Base-by-base conservation (phyloP, 2,113 vertebrate species). In the Pedionomus torquatus region DNA sequence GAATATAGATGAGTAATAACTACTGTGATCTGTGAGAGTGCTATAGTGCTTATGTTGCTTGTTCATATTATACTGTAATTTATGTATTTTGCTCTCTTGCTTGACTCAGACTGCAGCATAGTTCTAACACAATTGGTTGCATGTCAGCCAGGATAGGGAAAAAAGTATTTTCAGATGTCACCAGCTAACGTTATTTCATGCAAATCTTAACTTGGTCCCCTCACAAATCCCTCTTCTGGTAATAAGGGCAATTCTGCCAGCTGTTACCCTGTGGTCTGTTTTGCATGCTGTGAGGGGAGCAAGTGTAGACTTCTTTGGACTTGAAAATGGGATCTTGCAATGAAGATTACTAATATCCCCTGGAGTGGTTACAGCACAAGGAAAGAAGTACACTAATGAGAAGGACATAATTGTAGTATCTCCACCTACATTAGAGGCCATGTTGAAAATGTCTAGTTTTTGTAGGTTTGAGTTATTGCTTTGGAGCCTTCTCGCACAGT, bases 391-490 rank as follows among this genome's bases (percentile, higher is more conserved):
- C 16, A 4, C 3, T 48, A 6, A 3, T 35, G 26, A 61, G 35
- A 60, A 58, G 18, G 57, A n/a, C 4, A 3, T 54, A 39, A 70
- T 11, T 85, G 35, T 39, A 61, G 57, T 39, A 63, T 60, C 65
- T 48, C 43, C 13, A 37, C 17, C 16, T n/a, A 10, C 0, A 0
- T 35, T 69, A 48, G 26, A 52, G 25, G 51, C 39, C 51, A 48
- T 11, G 5, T 17, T 25, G 28, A 49, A 79, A 84, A 55, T 25
- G 4, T 48, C 44, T 66, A 31, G 13, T 21, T 72, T 60, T 61
- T 31, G 35, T 66, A 55, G 35, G 23, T n/a, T 58, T 52, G 26
- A 54, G 15, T 55, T 46, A n/a, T 0, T 58, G 7, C 0, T 24
- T 68, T 66, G 81, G 55, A 75, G n/a, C 14, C 39, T 54, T 49